phyloP scores from a whole-genome alignment of 2,888 invertebrate genomes.

The Drosophila anomalipes region DNA sequence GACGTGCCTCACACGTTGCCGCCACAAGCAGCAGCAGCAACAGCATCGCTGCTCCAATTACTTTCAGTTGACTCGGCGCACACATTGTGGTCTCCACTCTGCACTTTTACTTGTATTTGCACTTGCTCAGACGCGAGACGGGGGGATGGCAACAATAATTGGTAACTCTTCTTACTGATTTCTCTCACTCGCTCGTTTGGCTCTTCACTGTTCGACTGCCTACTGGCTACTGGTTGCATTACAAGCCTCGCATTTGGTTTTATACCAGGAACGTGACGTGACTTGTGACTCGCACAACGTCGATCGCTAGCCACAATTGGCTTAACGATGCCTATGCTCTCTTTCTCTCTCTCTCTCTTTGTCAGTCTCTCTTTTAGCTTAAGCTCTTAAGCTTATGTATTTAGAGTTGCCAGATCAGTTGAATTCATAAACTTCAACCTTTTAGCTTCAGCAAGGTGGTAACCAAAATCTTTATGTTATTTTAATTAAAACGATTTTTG shows the following conservation, averaged over 20 bases:
- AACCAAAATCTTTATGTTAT: neutral
- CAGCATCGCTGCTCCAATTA: slow-evolving; percentile 36
- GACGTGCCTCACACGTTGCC: slow-evolving; percentile 53
- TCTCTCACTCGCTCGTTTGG: slow-evolving; percentile 30
- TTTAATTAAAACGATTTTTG: neutral
- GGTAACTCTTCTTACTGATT: slow-evolving; percentile 19
- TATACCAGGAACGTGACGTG: slow-evolving; percentile 75
- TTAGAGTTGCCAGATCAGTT: slow-evolving; percentile 38
- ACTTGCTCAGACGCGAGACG: slow-evolving; percentile 1
- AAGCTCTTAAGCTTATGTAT: slow-evolving; percentile 1
- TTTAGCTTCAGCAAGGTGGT: neutral
- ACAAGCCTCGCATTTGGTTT: slow-evolving; percentile 68
- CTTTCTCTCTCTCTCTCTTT: neutral
- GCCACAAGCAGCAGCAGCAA: slow-evolving; percentile 42
- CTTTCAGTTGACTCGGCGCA: slow-evolving; percentile 46
- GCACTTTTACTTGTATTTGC: slow-evolving; percentile 39
- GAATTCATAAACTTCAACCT: neutral
- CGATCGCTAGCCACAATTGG: slow-evolving; percentile 22
- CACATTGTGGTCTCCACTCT: slow-evolving; percentile 34
- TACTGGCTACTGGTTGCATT: slow-evolving; percentile 71
- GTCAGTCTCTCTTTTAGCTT: neutral
- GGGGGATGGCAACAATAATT: neutral
- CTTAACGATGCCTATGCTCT: slow-evolving; percentile 24
- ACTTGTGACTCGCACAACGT: slow-evolving; percentile 43
- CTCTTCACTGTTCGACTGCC: slow-evolving; percentile 50